Conservation (phyloP, 2,888 invertebrate species). For the Melanchra persicariae region DNA sequence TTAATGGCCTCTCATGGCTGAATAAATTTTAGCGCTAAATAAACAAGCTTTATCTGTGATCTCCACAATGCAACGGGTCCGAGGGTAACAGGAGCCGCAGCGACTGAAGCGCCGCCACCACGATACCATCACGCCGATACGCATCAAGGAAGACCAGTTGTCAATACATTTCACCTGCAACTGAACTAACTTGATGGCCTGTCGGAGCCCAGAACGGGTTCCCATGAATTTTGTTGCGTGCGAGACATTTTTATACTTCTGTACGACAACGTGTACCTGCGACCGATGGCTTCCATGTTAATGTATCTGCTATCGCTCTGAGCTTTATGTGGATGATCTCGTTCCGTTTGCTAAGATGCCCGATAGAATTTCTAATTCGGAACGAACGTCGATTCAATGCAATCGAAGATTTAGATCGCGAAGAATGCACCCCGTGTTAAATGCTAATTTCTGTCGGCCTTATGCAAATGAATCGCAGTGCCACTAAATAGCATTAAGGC, state of each 20-base stretch:
- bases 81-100: conserved; percentile 85
- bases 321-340: conserved; percentile 74
- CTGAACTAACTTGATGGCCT: conserved; percentile 84
- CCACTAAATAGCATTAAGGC: conserved; percentile 87
- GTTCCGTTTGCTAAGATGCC: conserved; percentile 65
- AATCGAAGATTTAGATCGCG: conserved; percentile 74
- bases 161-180: conserved; percentile 90
- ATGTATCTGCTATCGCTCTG: conserved; percentile 75
- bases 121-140: conserved; percentile 90
- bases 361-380: conserved; percentile 79
- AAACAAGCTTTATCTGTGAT: conserved; percentile 89
- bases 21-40: conserved; percentile 89
- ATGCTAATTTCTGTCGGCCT: conserved; percentile 85
- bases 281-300: conserved; percentile 80
- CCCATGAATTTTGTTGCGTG: conserved; percentile 86
- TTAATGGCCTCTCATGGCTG: conserved; percentile 86
- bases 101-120: conserved; percentile 88
- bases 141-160: conserved; percentile 90
- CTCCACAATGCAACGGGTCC: conserved; percentile 86
- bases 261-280: conserved; percentile 79
- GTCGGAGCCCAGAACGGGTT: conserved; percentile 85
- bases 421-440: conserved; percentile 79
- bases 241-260: conserved; percentile 87
- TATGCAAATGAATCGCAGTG: conserved; percentile 85
- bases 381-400: conserved; percentile 73